Evolutionary conservation across 2,888 invertebrate species (phyloP).

Genomic region (Pyrocoelia pectoralis): DNA sequence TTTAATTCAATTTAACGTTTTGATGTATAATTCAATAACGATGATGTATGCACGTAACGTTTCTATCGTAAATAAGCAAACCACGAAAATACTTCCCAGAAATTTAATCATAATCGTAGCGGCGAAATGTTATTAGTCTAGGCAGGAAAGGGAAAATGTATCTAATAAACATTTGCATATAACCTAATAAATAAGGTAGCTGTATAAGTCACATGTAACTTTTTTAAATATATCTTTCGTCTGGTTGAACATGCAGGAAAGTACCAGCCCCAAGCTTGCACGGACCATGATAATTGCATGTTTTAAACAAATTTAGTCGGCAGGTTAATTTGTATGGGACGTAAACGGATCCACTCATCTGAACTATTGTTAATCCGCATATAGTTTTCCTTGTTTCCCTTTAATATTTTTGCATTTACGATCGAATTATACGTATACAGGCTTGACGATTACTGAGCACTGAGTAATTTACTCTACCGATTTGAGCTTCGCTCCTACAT

Average conservation of each 20-base stretch:
- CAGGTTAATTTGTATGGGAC: conserved; percentile 60
- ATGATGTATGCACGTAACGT: conserved; percentile 1
- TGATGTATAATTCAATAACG: neutral
- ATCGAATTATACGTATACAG: conserved; percentile 11
- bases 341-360: conserved; percentile 52
- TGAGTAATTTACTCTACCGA: conserved; percentile 45
- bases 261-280: conserved; percentile 57
- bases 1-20: conserved; percentile 1
- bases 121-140: conserved; percentile 14
- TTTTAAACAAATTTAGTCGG: conserved; percentile 59
- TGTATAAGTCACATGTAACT: conserved; percentile 54
- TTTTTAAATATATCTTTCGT: conserved; percentile 49
- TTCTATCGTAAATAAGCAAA: conserved; percentile 1
- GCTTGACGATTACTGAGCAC: conserved; percentile 33
- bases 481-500: conserved; percentile 43
- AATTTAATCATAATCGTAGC: conserved; percentile 11
- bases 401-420: conserved; percentile 14
- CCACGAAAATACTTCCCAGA: conserved; percentile 8
- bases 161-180: conserved; percentile 32
- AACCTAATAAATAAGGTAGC: conserved; percentile 48
- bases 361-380: conserved; percentile 42
- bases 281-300: conserved; percentile 60
- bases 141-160: conserved; percentile 23
- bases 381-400: conserved; percentile 30
- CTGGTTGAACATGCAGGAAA: conserved; percentile 43